Conservation (phyloP, 2,797 vertebrate species). For the Pelobates cultripes region DNA sequence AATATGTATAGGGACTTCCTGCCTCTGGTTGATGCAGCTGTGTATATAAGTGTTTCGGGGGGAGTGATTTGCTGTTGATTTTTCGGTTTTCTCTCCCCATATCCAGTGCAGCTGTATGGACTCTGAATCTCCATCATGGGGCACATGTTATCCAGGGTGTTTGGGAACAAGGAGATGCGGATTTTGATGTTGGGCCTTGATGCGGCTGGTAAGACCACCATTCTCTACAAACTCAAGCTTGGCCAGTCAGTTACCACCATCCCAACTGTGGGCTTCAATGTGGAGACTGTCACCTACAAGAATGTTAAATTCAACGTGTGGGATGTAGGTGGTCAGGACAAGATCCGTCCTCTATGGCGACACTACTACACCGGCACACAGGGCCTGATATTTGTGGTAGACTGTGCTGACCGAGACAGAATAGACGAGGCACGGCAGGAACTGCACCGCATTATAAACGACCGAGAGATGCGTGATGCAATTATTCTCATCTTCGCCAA, state of each 20-base stretch:
- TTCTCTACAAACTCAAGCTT: conserved; percentile 90
- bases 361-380: conserved; percentile 65
- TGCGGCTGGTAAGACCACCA: conserved; percentile 97
- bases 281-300: conserved; percentile 66
- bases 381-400: conserved; percentile 64
- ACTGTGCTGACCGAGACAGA: conserved; percentile 55
- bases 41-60: neutral
- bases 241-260: conserved; percentile 64
- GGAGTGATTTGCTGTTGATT: neutral
- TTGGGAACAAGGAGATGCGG: conserved; percentile 91
- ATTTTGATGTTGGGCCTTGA: conserved; percentile 99
- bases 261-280: conserved; percentile 64
- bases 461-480: conserved; percentile 61
- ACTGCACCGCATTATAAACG: conserved; percentile 55
- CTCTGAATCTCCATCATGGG: conserved; percentile 60
- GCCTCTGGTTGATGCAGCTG: too few species aligned
- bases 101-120: conserved; percentile 53
- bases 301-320: conserved; percentile 66
- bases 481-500: conserved; percentile 64
- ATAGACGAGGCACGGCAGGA: conserved; percentile 52
- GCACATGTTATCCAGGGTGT: conserved; percentile 64
- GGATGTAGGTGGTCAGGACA: conserved; percentile 65
- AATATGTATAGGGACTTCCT: too few species aligned
- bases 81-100: neutral
- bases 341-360: conserved; percentile 64